Evolutionary conservation across 1,140 invertebrate genomes (phyloP).

Genomic region (Leptinotarsa lineolata): DNA sequence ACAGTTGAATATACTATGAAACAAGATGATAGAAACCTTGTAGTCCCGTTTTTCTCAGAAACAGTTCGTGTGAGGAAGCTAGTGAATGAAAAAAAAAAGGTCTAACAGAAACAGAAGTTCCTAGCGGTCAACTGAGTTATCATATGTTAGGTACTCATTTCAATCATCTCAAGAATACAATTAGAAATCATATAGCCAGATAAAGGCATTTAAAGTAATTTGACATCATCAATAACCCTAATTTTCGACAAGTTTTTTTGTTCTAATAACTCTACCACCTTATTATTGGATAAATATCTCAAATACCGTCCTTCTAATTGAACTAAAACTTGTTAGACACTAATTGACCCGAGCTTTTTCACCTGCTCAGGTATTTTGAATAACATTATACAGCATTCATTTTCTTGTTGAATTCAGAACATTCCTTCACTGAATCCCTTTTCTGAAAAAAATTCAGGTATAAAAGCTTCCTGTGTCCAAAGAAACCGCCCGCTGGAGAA

Average conservation of each 20-base stretch:
- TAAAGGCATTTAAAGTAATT: background rate
- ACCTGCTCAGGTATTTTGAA: conserved; percentile 5
- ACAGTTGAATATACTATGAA: no score
- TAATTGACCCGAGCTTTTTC: conserved; percentile 3
- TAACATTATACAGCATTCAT: conserved; percentile 6
- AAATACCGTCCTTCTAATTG: conserved; percentile 2
- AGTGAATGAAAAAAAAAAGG: no score
- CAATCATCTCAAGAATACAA: background rate
- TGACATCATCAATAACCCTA: background rate
- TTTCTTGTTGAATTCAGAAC: background rate
- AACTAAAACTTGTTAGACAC: background rate
- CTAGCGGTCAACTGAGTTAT: no score
- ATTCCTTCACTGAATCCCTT: background rate
- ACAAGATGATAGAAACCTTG: no score
- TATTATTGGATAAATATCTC: background rate
- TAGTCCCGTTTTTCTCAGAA: no score
- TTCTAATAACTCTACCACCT: background rate
- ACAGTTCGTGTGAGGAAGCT: no score
- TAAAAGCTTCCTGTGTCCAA: conserved; percentile 5
- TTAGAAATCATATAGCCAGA: background rate
- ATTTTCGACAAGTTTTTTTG: background rate
- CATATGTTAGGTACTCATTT: no score
- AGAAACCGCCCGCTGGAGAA: background rate
- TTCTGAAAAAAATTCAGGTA: background rate
- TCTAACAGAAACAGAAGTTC: no score